These are phyloP conservation scores for Oriolus oriolus DNA, from an alignment of 2,113 vertebrate species.

Conservation along the genomic window DNA sequence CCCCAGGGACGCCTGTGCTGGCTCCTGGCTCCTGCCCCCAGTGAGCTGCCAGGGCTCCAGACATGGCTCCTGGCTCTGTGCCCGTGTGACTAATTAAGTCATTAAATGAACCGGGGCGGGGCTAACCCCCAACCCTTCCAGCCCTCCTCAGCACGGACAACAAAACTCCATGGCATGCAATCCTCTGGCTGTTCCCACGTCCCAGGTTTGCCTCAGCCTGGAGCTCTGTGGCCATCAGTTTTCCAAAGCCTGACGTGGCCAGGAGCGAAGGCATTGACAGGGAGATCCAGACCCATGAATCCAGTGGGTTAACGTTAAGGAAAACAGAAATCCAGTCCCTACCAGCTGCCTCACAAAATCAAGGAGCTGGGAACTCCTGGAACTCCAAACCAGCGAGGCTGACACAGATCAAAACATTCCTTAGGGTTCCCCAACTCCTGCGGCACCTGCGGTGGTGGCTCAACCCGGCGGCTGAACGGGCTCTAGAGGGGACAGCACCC, in stretches of 20 bases:
- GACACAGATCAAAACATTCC: neutral
- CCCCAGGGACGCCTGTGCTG: neutral
- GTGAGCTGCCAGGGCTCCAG: fast-evolving
- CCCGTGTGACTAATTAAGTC: fast-evolving
- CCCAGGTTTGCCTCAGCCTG: fast-evolving
- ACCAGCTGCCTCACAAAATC: neutral
- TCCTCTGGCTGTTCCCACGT: fast-evolving
- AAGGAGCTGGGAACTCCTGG: neutral
- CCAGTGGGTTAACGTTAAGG: fast-evolving
- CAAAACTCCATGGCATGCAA: fast-evolving
- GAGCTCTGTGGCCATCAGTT: neutral
- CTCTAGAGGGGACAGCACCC: neutral
- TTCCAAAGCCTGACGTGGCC: fast-evolving
- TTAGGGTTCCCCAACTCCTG: neutral
- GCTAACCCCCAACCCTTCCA: no score
- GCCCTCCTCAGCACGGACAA: fast-evolving
- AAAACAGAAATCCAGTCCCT: neutral
- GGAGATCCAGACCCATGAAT: neutral
- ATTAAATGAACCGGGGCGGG: fast-evolving
- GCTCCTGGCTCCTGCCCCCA: neutral
- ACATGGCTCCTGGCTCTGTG: fast-evolving
- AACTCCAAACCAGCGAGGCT: neutral
- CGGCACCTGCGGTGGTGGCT: neutral
- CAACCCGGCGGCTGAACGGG: fast-evolving
- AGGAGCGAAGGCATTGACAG: fast-evolving